Base-by-base conservation (phyloP, 2,113 vertebrate species). In the Grantiella picta region DNA sequence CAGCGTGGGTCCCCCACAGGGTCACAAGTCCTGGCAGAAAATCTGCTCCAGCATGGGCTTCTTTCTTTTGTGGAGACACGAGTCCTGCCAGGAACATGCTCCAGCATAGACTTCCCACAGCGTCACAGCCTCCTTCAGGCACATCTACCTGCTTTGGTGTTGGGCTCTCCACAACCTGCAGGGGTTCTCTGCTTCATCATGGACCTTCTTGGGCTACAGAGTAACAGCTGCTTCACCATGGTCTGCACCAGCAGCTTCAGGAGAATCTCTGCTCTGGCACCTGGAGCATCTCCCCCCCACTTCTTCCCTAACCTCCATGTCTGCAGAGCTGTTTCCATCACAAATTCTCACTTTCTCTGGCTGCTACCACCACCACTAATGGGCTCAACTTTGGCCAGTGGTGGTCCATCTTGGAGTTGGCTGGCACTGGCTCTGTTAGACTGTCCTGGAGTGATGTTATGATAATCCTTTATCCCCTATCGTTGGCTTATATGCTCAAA, bases 1-100 rank as follows among this genome's bases (percentile, higher is more conserved):
- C 44, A 18, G 5, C 7, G 9, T 22, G 7, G 5, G 22, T 29
- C 8, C 4, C 7, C 5, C 12, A 18, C 3, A 15, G 22, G 25
- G 5, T 53, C 29, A n/a, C 38, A 59, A 53, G 20, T 45, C 16
- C 24, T 35, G 10, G 9, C 17, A 65, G 24, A 33, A 72, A 65
- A 59, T 33, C 44, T 60, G 17, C 28, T 45, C 8, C 28, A 61
- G 2, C 6, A 17, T 27, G 35, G 31, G 3, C 31, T 49, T 6
- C 4, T 65, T 24, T 65, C 21, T 65, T 28, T 19, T 14, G 20
- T 22, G 27, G 27, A 27, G 40, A 16, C 27, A 44, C 4, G 3
- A 35, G 9, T 44, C 14, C 28, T 44, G 8, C 23, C 19, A 61
- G 40, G 18, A 52, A 5, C 13, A 10, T 70, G 21, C 29, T 47